Evolutionary conservation across 1,140 invertebrate genomes (phyloP), one percentile per base, ranked within the genome.

Genomic region (Drosophila navojoa): DNA sequence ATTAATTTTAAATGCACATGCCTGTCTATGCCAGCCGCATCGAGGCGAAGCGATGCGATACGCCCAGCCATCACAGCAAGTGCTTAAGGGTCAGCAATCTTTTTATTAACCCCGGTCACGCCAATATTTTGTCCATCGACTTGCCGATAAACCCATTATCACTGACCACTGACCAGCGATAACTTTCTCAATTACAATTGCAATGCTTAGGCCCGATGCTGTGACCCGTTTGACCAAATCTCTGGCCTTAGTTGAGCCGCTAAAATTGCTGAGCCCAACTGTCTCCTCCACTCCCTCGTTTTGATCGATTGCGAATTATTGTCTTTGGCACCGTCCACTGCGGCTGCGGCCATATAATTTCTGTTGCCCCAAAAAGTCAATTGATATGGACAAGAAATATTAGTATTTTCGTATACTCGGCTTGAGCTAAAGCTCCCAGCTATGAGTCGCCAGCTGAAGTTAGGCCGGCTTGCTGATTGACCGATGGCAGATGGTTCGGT

Each of bases 351-450:
- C 57, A 73, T 82, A 67, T 84, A 79, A 87, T 89, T 87, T 89
- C 71, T 77, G 73, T 77, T 70, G 79, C 64, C 72, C 76, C 84
- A 67, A 87, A 87, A 87, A 89, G 82, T 87, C 84, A 87, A 87
- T 87, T 87, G 82, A 87, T 89, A 87, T 87, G 73, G 79, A 79
- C 84, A 87, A 87, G 76, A 68, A 79, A 71, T 71, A 69, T 61
- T 72, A 86, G 81, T 87, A 72, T 87, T 79, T 86, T 77, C 63
- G 72, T 80, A 77, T 71, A 61, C 75, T 58, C 54, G 60, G 29
- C 52, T 38, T 38, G 2, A 11, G 10, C 11, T 38, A 5, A 6
- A 32, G 49, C 62, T 77, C 44, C 15, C 68, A 60, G 75, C 74
- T 40, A 50, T 47, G 58, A 68, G 49, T 53, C 62, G 70, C 38